Base-by-base conservation (phyloP, 2,888 invertebrate genomes). In the Parapristionchus giblindavisi region DNA sequence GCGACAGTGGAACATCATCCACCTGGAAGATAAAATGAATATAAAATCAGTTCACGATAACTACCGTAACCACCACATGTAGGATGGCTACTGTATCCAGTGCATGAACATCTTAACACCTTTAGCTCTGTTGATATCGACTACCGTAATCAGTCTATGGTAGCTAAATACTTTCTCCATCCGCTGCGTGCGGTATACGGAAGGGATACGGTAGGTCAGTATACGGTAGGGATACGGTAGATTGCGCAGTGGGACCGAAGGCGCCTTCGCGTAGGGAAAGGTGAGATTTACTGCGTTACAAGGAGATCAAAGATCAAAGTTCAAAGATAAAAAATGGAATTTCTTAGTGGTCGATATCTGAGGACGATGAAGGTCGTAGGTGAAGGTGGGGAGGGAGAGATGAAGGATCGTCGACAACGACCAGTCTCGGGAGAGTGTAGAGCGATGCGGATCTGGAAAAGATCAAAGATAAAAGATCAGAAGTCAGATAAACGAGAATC, bases 261-360 rank as follows among this genome's bases (percentile, higher is more conserved):
- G 84, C 78, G 72, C 79, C 79, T 51, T 84, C 85, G 51, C 85
- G 82, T 56, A 83, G 80, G 58, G 86, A 85, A 4, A 89, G 48
- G 87, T 87, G 56, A 89, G 81, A 77, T 86, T 84, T 21, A 89
- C 88, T 1, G 88, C 80, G 75, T 88, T 85, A 24, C 89, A 89
- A 77, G 77, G n/a, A n/a, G n/a, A n/a, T n/a, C n/a, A n/a, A n/a
- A n/a, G n/a, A n/a, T n/a, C n/a, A n/a, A n/a, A n/a, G n/a, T n/a
- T n/a, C n/a, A n/a, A n/a, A n/a, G n/a, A n/a, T n/a, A n/a, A n/a
- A n/a, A n/a, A n/a, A n/a, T n/a, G 21, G 70, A 36, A 71, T 40
- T 40, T 52, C 70, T 27, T 8, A 82, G 79, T 11, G 88, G 88
- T 0, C 85, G 79, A 76, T 87, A 88, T 54, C 79, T 76, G 32